Evolutionary conservation across 1,140 invertebrate species (phyloP), one percentile per base, ranked within the genome.

Genomic region (Gonatopus flavifemur): DNA sequence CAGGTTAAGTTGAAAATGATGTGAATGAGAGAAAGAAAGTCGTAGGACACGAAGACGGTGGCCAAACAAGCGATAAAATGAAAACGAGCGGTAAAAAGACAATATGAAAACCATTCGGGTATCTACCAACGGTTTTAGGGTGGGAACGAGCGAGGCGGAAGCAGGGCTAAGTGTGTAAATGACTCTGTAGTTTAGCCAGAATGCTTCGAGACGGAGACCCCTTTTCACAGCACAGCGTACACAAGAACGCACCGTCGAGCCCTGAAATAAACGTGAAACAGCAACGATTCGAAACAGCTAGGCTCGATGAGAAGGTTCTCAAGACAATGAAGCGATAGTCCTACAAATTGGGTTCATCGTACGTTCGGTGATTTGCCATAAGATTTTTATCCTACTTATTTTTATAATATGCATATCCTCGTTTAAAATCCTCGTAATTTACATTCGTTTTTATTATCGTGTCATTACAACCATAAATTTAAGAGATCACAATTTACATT

Each of bases 41-140:
- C 24, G 28, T 21, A 37, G 48, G 31, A 51, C 13, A 28, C 48
- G 37, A 46, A 66, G 44, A 54, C 55, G 41, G 61, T 55, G 53
- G 53, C 67, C 64, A 76, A 77, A 77, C 72, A 76, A 76, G 72
- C 74, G 60, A 75, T 78, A 78, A 77, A 78, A 76, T 66, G 72
- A 74, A 69, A 78, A 76, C 67, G 74, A 74, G 70, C 74, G 74
- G 66, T 77, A 76, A 78, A 78, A 77, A 76, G 74, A 76, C 72
- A 76, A 75, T 76, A 77, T 77, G 72, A 75, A 75, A 77, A 74
- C 70, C 66, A 74, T 76, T 76, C 63, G 60, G 53, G 64, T 53
- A n/a, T 57, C 49, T 51, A 13, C 38, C 47, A 49, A 16, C 40
- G 43, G 32, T 40, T n/a, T n/a, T 35, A 56, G 55, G 53, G 56